These are phyloP conservation scores for Coleophora flavipennella DNA, from an alignment of 2,888 invertebrate species.

Conservation along the genomic window DNA sequence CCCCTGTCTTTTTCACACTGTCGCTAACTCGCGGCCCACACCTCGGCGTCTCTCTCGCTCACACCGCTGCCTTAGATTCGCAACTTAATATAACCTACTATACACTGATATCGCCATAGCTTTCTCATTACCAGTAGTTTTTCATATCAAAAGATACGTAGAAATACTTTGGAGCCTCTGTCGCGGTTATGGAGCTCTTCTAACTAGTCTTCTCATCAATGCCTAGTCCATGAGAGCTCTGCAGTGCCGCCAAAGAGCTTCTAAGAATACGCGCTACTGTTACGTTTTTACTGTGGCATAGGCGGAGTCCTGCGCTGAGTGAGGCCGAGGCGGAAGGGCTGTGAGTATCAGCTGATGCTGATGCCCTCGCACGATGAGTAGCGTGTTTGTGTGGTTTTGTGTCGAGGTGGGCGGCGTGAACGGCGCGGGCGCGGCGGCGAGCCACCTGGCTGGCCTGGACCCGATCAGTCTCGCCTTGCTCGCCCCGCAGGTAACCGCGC, in stretches of 20 bases:
- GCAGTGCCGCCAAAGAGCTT: no score
- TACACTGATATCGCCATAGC: slow-evolving; percentile 8
- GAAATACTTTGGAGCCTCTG: no score
- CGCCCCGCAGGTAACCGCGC: slow-evolving; percentile 64
- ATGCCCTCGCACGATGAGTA: slow-evolving; percentile 67
- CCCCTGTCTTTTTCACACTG: slow-evolving; percentile 53
- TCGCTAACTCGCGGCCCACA: slow-evolving; percentile 52
- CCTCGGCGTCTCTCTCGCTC: slow-evolving; percentile 36
- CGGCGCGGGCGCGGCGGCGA: slow-evolving; percentile 68
- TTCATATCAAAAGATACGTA: background rate
- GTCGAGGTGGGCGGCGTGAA: slow-evolving; percentile 75
- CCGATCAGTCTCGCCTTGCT: slow-evolving; percentile 71
- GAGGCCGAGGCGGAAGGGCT: slow-evolving; percentile 24
- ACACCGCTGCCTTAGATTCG: slow-evolving; percentile 2
- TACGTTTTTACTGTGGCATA: slow-evolving; percentile 12
- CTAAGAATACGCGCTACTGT: no score
- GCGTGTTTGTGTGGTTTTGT: slow-evolving; percentile 72
- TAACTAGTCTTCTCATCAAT: no score
- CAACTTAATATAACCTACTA: background rate
- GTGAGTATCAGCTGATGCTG: slow-evolving; percentile 7
- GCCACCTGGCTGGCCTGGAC: slow-evolving; percentile 72
- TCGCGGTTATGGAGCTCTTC: no score
- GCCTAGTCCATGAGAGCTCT: no score
- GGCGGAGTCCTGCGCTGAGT: slow-evolving; percentile 31
- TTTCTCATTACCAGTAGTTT: slow-evolving; percentile 11